A percentile compares a stretch with the other conserved stretches of the same genome.
phyloP scores from a whole-genome alignment of 2,113 vertebrate genomes.

The Taurulus bubalis region DNA sequence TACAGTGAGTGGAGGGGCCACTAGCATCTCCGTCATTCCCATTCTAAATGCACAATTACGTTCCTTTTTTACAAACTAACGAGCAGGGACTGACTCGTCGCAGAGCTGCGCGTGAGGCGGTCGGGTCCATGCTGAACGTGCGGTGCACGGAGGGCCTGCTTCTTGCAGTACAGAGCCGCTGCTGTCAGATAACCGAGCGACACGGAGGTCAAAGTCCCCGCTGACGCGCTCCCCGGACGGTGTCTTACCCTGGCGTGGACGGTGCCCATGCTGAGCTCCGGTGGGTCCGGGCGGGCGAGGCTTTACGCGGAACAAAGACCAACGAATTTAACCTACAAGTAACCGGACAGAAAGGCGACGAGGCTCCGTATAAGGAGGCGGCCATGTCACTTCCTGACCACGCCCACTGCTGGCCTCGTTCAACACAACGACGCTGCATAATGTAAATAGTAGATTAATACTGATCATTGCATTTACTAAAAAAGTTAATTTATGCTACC shows the following conservation, averaged over 20 bases:
- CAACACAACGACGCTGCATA: slow-evolving; percentile 40
- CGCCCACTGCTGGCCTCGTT: slow-evolving; percentile 60
- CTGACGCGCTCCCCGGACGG: background rate
- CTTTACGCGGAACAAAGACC: background rate
- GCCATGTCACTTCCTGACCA: slow-evolving; percentile 81
- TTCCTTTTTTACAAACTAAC: background rate
- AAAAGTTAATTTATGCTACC: background rate
- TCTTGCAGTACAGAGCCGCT: no score
- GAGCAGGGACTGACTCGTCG: background rate
- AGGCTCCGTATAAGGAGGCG: slow-evolving; percentile 50
- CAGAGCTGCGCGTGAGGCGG: background rate
- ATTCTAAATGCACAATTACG: background rate
- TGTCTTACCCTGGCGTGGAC: slow-evolving; percentile 93
- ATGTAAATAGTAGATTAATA: background rate
- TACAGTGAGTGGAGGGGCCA: background rate
- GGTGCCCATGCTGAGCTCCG: slow-evolving; percentile 86
- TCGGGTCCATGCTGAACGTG: no score
- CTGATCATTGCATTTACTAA: background rate
- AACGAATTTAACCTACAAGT: slow-evolving; percentile 46
- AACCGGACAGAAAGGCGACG: slow-evolving; percentile 39
- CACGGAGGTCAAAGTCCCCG: slow-evolving; percentile 74
- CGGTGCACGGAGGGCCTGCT: no score
- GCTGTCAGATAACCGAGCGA: slow-evolving; percentile 6
- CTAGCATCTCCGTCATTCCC: background rate
- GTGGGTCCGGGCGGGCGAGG: background rate